A percentile compares a stretch with the other conserved stretches of the same genome.
These are phyloP conservation scores for Myathropa florea DNA, from an alignment of 2,888 invertebrate genomes.

Conservation along the genomic window DNA sequence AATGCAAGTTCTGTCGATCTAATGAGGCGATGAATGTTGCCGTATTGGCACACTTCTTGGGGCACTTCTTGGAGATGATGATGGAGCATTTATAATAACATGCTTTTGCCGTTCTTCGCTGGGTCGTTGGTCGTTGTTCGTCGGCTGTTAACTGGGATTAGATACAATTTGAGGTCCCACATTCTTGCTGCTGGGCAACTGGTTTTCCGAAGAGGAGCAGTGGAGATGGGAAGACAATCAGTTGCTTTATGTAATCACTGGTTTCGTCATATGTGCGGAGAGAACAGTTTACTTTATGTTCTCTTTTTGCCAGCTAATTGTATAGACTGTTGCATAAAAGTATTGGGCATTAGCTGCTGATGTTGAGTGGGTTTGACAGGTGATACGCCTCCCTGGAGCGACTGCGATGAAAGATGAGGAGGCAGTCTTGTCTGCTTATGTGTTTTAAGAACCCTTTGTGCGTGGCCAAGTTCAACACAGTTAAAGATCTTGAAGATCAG, in stretches of 20 bases:
- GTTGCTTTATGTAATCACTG: slow-evolving; percentile 27
- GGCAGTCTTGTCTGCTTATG: neutral
- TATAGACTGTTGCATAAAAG: slow-evolving; percentile 7
- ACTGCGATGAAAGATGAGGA: neutral
- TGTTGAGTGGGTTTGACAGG: neutral
- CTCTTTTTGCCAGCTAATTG: neutral
- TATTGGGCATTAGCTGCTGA: neutral
- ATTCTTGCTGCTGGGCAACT: neutral
- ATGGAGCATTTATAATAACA: slow-evolving; percentile 30
- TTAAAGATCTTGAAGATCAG: too few species aligned
- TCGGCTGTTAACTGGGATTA: slow-evolving; percentile 14
- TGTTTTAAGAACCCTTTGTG: neutral
- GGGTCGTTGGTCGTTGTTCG: slow-evolving; percentile 6
- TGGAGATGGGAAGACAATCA: neutral
- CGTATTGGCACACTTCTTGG: slow-evolving; percentile 56
- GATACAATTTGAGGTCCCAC: slow-evolving; percentile 12
- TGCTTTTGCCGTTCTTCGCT: neutral
- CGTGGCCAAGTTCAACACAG: neutral
- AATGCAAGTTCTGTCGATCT: slow-evolving; percentile 47
- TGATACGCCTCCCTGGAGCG: neutral
- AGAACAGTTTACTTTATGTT: neutral
- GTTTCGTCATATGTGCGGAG: slow-evolving; percentile 6
- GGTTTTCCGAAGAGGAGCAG: neutral
- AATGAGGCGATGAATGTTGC: slow-evolving; percentile 43
- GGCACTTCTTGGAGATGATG: slow-evolving; percentile 4